These are phyloP conservation scores for Vidua macroura DNA, from an alignment of 2,113 vertebrate species.

Conservation along the genomic window DNA sequence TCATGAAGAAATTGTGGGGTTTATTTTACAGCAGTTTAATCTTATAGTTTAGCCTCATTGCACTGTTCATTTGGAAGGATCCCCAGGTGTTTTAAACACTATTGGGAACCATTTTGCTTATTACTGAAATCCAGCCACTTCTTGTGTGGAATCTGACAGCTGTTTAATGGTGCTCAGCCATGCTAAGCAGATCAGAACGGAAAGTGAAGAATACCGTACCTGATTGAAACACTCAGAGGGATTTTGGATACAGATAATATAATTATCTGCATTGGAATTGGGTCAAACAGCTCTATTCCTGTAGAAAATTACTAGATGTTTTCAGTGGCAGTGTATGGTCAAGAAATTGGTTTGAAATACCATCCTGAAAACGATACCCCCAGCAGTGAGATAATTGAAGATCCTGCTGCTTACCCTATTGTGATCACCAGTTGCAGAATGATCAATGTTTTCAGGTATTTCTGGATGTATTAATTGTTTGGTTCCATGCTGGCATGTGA, in stretches of 20 bases:
- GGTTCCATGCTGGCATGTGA: neutral
- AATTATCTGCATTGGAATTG: conserved; percentile 57
- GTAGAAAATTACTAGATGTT: conserved; percentile 45
- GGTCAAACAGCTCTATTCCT: conserved; percentile 53
- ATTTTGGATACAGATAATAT: conserved; percentile 57
- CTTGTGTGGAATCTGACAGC: conserved; percentile 58
- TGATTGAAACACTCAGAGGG: conserved; percentile 63
- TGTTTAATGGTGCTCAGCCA: conserved; percentile 58
- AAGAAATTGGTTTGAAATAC: conserved; percentile 52
- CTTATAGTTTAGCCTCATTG: conserved; percentile 34
- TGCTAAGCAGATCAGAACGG: conserved; percentile 56
- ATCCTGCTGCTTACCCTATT: neutral
- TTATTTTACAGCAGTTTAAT: conserved; percentile 45
- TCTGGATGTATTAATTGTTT: conserved; percentile 11
- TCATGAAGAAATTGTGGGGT: neutral
- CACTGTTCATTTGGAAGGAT: conserved; percentile 52
- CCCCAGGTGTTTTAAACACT: conserved; percentile 49
- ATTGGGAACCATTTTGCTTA: conserved; percentile 47
- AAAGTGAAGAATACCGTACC: conserved; percentile 62
- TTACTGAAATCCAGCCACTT: conserved; percentile 50
- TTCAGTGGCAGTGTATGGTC: conserved; percentile 13
- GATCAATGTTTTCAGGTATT: conserved; percentile 4
- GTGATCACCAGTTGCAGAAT: neutral
- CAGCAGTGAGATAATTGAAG: conserved; percentile 24
- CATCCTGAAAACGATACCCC: conserved; percentile 8